Conservation (phyloP, 2,797 vertebrate species). For the Delichon dasypus region DNA sequence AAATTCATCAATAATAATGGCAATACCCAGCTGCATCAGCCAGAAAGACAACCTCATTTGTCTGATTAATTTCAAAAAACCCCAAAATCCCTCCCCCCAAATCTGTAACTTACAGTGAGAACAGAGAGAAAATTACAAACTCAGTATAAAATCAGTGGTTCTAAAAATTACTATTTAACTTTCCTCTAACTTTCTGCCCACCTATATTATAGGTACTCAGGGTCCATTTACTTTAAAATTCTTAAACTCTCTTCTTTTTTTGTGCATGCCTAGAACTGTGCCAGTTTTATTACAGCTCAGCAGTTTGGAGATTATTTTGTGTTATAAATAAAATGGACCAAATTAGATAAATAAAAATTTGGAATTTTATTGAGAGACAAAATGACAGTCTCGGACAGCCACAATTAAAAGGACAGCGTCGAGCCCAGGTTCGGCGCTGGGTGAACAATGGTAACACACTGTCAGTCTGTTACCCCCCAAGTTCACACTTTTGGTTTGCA, state of each 20-base stretch:
- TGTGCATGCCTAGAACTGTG: background rate
- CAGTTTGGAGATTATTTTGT: background rate
- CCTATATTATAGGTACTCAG: background rate
- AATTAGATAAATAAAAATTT: too few species aligned
- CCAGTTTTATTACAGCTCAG: background rate
- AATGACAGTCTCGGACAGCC: too few species aligned
- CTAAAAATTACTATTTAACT: background rate
- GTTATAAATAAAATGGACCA: too few species aligned
- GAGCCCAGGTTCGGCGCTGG: too few species aligned
- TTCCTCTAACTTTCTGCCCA: background rate
- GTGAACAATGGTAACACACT: too few species aligned
- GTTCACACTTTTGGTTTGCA: too few species aligned
- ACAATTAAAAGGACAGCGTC: too few species aligned
- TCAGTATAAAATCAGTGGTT: background rate
- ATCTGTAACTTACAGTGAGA: background rate
- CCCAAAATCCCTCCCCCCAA: fast-evolving
- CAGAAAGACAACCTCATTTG: background rate
- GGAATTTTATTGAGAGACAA: too few species aligned
- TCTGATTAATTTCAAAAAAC: background rate
- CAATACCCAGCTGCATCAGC: background rate
- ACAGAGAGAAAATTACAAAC: background rate
- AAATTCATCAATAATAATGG: background rate
- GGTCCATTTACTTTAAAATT: background rate
- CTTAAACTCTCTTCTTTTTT: background rate
- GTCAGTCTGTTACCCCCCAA: too few species aligned